These are phyloP conservation scores for Cecropterus lyciades DNA, from an alignment of 1,140 invertebrate species.

Conservation along the genomic window DNA sequence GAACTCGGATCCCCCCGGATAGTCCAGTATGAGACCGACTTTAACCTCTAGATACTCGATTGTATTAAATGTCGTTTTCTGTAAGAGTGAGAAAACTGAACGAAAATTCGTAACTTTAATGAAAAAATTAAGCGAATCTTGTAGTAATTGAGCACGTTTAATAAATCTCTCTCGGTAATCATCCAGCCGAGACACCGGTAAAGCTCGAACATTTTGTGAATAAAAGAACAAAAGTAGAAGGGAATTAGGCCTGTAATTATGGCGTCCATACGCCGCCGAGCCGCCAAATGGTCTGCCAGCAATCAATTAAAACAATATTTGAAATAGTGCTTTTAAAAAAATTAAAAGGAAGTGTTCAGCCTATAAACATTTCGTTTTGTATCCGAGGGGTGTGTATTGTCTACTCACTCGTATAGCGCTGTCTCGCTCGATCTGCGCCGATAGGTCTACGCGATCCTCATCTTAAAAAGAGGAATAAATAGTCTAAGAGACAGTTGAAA, in stretches of 20 bases:
- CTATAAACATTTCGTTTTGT: constrained; percentile 74
- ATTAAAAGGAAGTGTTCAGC: constrained; percentile 70
- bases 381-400: constrained; percentile 42
- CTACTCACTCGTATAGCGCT: constrained; percentile 41
- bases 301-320: constrained; percentile 82
- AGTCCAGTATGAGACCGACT: too few relatives aligned
- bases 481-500: constrained; percentile 7
- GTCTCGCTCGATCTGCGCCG: constrained; percentile 65
- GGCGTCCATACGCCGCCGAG: constrained; percentile 45
- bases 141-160: constrained; percentile 1
- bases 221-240: constrained; percentile 42
- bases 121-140: too few relatives aligned
- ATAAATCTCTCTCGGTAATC: constrained; percentile 1
- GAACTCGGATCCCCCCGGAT: too few relatives aligned
- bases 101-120: too few relatives aligned
- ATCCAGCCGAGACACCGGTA: constrained; percentile 10
- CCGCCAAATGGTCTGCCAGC: constrained; percentile 74
- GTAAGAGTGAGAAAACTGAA: too few relatives aligned
- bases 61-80: too few relatives aligned
- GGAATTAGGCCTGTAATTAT: constrained; percentile 66
- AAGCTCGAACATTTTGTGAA: constrained; percentile 44
- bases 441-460: constrained; percentile 64
- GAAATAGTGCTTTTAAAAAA: constrained; percentile 75
- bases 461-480: constrained; percentile 55
- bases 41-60: too few relatives aligned